These are phyloP conservation scores for Callorhinus ursinus DNA, from an alignment of 2,113 vertebrate genomes.

Conservation along the genomic window DNA sequence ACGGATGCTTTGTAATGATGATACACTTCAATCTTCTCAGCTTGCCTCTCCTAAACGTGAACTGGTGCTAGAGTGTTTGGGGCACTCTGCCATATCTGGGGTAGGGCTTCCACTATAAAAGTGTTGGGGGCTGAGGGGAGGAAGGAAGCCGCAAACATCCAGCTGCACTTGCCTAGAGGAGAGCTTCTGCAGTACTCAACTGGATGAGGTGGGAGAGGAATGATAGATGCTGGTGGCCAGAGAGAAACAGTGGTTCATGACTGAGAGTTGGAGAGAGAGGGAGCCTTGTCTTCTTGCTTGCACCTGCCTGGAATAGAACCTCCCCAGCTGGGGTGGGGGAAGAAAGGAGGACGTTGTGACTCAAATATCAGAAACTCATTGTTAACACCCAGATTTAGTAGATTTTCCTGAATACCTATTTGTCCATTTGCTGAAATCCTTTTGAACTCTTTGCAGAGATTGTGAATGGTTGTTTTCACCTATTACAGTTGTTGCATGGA, in stretches of 20 bases:
- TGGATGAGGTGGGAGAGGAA: not conserved
- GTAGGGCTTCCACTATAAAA: not conserved
- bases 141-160: not conserved
- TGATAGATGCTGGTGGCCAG: not conserved
- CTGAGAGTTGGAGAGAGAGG: not conserved
- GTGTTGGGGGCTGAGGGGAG: no score
- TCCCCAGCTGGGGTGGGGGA: not conserved
- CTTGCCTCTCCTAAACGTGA: not conserved
- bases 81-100: not conserved
- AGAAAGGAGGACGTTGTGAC: not conserved
- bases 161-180: not conserved
- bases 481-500: not conserved
- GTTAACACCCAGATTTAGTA: not conserved
- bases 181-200: not conserved
- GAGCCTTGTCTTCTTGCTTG: not conserved
- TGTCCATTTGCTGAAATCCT: not conserved
- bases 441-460: not conserved
- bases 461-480: not conserved
- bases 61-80: not conserved
- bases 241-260: not conserved
- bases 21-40: not conserved
- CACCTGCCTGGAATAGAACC: not conserved
- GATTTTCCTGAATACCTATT: not conserved
- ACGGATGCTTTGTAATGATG: no score
- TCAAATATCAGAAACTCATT: not conserved